These are phyloP conservation scores for Cyclina sinensis DNA, from an alignment of 1,140 invertebrate species.

Conservation along the genomic window DNA sequence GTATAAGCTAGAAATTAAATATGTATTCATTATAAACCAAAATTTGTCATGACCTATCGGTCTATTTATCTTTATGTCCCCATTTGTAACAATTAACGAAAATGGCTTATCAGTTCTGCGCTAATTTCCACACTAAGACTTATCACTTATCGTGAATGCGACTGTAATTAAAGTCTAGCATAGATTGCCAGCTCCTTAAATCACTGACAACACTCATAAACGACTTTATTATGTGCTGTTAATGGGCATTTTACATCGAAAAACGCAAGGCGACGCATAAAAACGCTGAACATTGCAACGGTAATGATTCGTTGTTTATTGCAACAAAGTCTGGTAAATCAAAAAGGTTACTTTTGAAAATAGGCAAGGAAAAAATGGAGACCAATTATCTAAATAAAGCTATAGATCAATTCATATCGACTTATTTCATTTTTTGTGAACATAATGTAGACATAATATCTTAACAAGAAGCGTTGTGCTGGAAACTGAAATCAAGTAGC, in stretches of 20 bases:
- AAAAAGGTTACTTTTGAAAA: not conserved
- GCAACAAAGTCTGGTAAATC: not conserved
- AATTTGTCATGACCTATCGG: not conserved
- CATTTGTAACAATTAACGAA: conserved; percentile 37
- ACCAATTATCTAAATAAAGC: too few relatives aligned
- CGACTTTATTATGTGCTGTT: conserved; percentile 42
- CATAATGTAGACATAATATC: too few relatives aligned
- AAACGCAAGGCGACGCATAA: not conserved
- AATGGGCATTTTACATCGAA: conserved; percentile 31
- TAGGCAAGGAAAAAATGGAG: too few relatives aligned
- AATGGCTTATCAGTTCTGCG: conserved; percentile 12
- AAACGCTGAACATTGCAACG: not conserved
- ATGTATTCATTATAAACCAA: not conserved
- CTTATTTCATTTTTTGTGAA: too few relatives aligned
- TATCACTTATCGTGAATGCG: conserved; percentile 14
- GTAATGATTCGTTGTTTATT: conserved; percentile 7
- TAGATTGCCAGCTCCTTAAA: not conserved
- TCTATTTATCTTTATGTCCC: conserved; percentile 8
- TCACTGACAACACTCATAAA: conserved; percentile 33
- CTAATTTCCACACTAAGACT: not conserved
- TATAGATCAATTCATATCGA: too few relatives aligned
- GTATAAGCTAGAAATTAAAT: not conserved
- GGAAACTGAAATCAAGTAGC: too few relatives aligned
- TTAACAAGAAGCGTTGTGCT: too few relatives aligned
- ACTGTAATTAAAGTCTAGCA: conserved; percentile 47